Evolutionary conservation across 2,113 vertebrate genomes (phyloP).

Genomic region (Cryptomyrus ogoouensis): DNA sequence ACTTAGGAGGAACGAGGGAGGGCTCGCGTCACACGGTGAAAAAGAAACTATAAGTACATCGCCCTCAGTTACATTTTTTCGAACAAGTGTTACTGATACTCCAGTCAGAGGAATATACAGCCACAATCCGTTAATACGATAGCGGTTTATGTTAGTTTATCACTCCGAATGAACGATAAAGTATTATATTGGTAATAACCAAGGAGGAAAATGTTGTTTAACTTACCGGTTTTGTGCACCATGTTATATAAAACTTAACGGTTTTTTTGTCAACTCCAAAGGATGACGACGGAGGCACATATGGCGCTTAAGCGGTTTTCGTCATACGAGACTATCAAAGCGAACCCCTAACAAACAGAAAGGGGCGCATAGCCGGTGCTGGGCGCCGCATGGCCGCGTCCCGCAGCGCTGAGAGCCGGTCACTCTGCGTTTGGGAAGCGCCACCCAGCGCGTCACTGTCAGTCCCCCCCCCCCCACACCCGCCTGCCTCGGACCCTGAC

Average conservation of each 20-base stretch:
- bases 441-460: neutral
- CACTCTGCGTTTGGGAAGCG: neutral
- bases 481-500: neutral
- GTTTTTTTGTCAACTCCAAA: neutral
- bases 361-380: neutral
- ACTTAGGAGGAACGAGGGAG: neutral
- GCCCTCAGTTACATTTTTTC: neutral
- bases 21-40: neutral
- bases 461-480: neutral
- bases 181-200: neutral
- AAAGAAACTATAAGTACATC: neutral
- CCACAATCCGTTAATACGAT: neutral
- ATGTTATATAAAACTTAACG: neutral
- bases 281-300: neutral
- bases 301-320: neutral
- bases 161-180: neutral
- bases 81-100: neutral
- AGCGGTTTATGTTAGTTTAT: neutral
- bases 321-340: neutral
- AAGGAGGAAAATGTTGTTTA: neutral
- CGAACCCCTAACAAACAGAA: neutral
- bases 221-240: constrained; percentile 16
- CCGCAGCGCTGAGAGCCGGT: neutral
- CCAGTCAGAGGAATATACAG: neutral
- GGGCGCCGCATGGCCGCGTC: neutral